Percentiles rank a stretch among this genome's conserved stretches.
Conservation (phyloP, 2,888 invertebrate genomes). For the Eretmocerus hayati region DNA sequence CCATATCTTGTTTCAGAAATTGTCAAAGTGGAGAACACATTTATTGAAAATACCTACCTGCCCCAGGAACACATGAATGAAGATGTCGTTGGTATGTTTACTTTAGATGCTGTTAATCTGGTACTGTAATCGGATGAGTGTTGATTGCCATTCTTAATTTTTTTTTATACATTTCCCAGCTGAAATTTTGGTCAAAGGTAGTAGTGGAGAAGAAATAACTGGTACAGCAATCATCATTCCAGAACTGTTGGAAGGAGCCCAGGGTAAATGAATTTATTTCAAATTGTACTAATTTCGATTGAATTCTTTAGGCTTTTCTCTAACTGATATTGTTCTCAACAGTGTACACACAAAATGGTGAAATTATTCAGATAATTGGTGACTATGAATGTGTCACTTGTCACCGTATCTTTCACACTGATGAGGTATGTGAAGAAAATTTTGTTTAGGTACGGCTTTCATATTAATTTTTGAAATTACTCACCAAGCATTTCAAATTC, state of each 20-base stretch:
- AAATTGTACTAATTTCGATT: neutral
- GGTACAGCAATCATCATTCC: conserved; percentile 19
- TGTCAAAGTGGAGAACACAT: conserved; percentile 30
- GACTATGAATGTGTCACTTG: conserved; percentile 43
- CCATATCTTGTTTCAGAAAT: conserved; percentile 30
- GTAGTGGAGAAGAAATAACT: no score
- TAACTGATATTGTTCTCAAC: neutral
- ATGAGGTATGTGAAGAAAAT: conserved; percentile 35
- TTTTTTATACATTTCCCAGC: conserved; percentile 6
- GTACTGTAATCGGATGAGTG: no score
- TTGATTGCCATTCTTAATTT: no score
- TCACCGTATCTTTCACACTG: conserved; percentile 38
- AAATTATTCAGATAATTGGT: conserved; percentile 36
- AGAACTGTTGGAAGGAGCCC: conserved; percentile 18
- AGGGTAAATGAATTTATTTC: conserved; percentile 5
- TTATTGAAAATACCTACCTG: conserved; percentile 17
- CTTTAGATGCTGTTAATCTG: neutral
- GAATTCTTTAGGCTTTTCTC: neutral
- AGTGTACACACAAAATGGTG: conserved; percentile 33
- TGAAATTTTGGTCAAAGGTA: conserved; percentile 9
- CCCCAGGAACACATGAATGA: conserved; percentile 20
- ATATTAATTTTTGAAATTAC: no score
- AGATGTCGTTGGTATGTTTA: conserved; percentile 17
- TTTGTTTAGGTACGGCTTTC: neutral
- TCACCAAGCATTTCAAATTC: no score